Evolutionary conservation across 2,797 vertebrate genomes (phyloP), one percentile per base, ranked within the genome.

Genomic region (Margarornis squamiger): DNA sequence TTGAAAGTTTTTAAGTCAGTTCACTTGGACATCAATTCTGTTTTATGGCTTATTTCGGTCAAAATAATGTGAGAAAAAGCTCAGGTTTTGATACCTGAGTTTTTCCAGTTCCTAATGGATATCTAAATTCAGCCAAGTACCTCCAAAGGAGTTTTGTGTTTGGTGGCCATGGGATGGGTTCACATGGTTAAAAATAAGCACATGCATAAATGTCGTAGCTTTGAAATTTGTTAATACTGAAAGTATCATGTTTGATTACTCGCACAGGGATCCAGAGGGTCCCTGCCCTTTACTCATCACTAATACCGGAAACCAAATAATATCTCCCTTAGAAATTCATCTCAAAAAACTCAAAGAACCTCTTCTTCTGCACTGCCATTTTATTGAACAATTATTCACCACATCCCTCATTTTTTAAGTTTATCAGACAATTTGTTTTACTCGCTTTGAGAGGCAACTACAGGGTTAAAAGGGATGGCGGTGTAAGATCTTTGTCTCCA

Each of bases 281-380:
- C 36, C 8, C 41, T 54, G 21, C 14, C 45, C 59, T 71, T 45
- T 45, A 3, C 16, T 76, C 12, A 57, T 49, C 36, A 12, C 4
- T 29, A 61, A 49, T 0, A 71, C 5, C 32, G 15, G 45, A 88
- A 88, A 46, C 2, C 0, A 0, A 51, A 6, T 6, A 36, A 34
- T 8, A 85, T 12, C 7, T 54, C n/a, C 15, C 34, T 79, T 63
- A 39, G 83, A 83, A 85, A 71, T 49, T 46, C 14, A 92, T 10
- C 32, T 65, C 13, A 29, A 49, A 77, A 74, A 27, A 49, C 1
- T 36, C 55, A 68, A 91, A n/a, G 36, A 88, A 17, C 17, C 23
- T 54, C 8, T 32, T 27, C 29, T 65, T 57, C 43, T 71, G 20
- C 0, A 0, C 12, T 32, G 13, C 13, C 30, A 36, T 63, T 61